Base-by-base conservation (phyloP, 2,113 vertebrate genomes). In the Grallaria varia region DNA sequence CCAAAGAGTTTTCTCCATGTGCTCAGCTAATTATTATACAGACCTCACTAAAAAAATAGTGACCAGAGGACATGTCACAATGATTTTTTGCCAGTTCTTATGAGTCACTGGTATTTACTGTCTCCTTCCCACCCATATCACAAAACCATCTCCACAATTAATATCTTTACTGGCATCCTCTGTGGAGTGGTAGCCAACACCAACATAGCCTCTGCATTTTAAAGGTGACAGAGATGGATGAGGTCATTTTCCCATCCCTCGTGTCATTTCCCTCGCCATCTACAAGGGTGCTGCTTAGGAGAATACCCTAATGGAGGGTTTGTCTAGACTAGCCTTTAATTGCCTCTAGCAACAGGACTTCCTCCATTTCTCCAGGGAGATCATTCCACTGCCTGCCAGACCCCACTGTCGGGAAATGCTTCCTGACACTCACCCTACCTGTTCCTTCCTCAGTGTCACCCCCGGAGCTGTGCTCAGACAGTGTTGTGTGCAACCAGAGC, bases 301-400 rank as follows among this genome's bases (percentile, higher is more conserved):
- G 93, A 94, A 89, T 92, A 90, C 49, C 85, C 60, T 96, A 74
- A 73, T 86, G 92, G 56, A 69, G 44, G 35, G 9, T 45, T 88
- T 92, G 93, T 97, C 96, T 94, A 96, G 96, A 96, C 95, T 56
- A 78, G 31, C 80, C 83, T 84, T 84, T 96, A 96, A 96, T 52
- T 93, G 92, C 90, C 80, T 88, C 35, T 13, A 95, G 72, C 40
- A 3, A 58, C 73, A 96, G 88, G 85, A 96, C 93, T 94, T 95
- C 92, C 64, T 87, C 85, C 44, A 27, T 78, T 96, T 78, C 96
- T 90, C 95, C 33, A 5, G 90, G 76, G 88, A 94, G 64, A 88
- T 24, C 90, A 72, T 90, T 91, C 52, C 49, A 94, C 59, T 1
- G 39, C 73, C 76, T 1, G 0, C n/a, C 67, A 84, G 91, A 90